Evolutionary conservation across 2,888 invertebrate species (phyloP), one percentile per base, ranked within the genome.

Genomic region (Ophonus ardosiacus): DNA sequence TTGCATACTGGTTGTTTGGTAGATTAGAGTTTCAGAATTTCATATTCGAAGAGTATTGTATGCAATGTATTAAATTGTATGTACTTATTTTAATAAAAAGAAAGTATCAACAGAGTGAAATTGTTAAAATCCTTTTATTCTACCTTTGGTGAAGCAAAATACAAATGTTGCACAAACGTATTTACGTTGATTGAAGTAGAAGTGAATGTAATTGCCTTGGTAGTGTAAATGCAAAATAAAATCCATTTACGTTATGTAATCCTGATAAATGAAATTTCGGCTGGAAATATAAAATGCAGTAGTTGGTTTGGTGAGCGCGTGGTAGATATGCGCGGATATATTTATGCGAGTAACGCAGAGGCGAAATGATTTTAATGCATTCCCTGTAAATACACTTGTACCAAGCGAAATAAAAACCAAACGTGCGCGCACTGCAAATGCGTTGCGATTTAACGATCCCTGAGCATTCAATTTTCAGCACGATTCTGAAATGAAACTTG

Each of bases 361-460:
- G 78, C 57, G 81, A 65, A 63, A 81, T 81, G 81, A 81, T 81
- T 81, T 81, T 81, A 81, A 81, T 81, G 65, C 81, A 81, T 81
- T 65, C 81, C 65, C 63, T 63, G 81, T 43, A 81, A 81, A 81
- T 65, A 61, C 61, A 79, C 79, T 79, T 79, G 74, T 74, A 57
- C 78, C 57, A 78, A 56, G 57, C 78, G 78, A 78, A 78, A 78
- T 78, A 78, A 78, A 78, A 78, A 78, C 78, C 57, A 78, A 78
- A 78, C 78, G 78, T 78, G 78, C 56, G 57, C 78, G 57, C 78
- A 81, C 81, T 81, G 63, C 65, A 81, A 81, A 81, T 81, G 61
- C 43, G 81, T 63, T 63, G 63, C 81, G 81, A 81, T 81, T 81
- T 81, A 81, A 81, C 81, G 81, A 81, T 81, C 63, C 63, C 63